Evolutionary conservation across 2,113 vertebrate species (phyloP).

Genomic region (Pterocles burchelli): DNA sequence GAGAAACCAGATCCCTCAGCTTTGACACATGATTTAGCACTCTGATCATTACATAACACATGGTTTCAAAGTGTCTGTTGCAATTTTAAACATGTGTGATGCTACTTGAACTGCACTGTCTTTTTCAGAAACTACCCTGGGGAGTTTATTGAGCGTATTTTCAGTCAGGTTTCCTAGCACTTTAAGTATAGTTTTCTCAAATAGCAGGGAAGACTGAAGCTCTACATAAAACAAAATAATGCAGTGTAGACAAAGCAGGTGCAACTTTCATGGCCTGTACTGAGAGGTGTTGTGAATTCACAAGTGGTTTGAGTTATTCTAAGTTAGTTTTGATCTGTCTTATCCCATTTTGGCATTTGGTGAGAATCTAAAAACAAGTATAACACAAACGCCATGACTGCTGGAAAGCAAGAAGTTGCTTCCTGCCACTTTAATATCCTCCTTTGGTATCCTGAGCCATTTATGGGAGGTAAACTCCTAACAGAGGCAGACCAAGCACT

Average conservation of each 20-base stretch:
- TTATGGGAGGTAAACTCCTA: neutral
- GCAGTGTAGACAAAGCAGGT: neutral
- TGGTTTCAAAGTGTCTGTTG: constrained; percentile 56
- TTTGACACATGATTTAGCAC: constrained; percentile 66
- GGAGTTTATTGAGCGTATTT: constrained; percentile 10
- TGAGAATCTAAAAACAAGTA: neutral
- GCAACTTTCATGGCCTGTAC: neutral
- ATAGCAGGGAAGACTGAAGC: neutral
- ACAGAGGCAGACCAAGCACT: neutral
- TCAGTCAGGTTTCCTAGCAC: neutral
- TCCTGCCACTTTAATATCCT: neutral
- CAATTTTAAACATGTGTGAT: constrained; percentile 50
- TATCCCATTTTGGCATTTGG: neutral
- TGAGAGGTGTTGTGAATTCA: neutral
- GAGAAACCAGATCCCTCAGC: constrained; percentile 57
- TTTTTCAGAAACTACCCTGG: neutral
- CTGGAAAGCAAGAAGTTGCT: neutral
- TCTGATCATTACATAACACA: constrained; percentile 43
- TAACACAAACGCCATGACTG: neutral
- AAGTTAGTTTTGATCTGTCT: neutral
- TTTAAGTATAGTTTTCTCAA: neutral
- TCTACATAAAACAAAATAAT: neutral
- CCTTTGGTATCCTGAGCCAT: neutral
- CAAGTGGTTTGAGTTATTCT: neutral
- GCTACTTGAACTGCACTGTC: constrained; percentile 34